These are phyloP conservation scores for Peromyscus melanophrys DNA, from an alignment of 2,797 vertebrate species.

Conservation along the genomic window DNA sequence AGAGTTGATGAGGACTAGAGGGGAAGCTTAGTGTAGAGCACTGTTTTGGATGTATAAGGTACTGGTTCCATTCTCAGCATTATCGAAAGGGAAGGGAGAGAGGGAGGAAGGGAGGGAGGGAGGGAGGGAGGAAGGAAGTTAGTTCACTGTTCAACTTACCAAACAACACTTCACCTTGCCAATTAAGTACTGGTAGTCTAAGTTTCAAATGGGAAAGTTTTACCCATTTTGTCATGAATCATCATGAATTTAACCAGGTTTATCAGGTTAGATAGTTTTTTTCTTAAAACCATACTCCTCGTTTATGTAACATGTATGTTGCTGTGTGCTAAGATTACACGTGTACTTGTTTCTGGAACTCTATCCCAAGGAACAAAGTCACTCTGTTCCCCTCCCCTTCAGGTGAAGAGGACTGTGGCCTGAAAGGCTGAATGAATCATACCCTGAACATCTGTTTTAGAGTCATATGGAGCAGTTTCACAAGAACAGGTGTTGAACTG, in stretches of 20 bases:
- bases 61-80: not conserved
- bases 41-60: too few relatives aligned
- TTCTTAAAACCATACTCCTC: not conserved
- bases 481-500: slow-evolving; percentile 51
- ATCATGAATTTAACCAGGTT: not conserved
- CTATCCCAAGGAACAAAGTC: slow-evolving; percentile 44
- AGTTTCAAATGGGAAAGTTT: not conserved
- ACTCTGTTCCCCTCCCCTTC: slow-evolving; percentile 33
- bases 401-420: not conserved
- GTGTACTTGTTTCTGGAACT: slow-evolving; percentile 22
- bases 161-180: not conserved
- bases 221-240: not conserved
- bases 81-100: not conserved
- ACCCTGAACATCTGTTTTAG: slow-evolving; percentile 29
- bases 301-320: not conserved
- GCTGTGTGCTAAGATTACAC: slow-evolving; percentile 6
- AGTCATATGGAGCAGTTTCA: slow-evolving; percentile 21
- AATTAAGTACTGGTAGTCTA: not conserved
- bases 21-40: not conserved
- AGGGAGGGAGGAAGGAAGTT: not conserved
- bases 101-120: rapidly evolving
- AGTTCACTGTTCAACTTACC: not conserved
- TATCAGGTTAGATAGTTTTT: not conserved
- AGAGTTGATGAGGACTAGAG: not conserved
- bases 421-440: slow-evolving; percentile 25